phyloP scores from a whole-genome alignment of 1,140 invertebrate species.

The Sycophila sp. region DNA sequence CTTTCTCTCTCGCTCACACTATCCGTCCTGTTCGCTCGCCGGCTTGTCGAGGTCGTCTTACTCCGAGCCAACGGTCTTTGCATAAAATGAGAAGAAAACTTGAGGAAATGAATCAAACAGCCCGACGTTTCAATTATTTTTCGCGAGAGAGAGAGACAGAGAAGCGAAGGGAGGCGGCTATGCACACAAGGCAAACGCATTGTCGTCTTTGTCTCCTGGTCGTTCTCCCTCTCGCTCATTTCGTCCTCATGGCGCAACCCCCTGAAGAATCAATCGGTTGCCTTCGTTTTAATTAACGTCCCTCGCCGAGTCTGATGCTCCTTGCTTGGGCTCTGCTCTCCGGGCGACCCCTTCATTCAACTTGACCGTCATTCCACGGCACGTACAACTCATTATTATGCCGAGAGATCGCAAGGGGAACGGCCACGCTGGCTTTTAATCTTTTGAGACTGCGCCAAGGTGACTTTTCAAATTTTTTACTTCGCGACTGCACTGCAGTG shows the following conservation, averaged over 20 bases:
- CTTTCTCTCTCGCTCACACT: conserved; percentile 12
- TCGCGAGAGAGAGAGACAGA: conserved; percentile 27
- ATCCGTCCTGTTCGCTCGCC: background rate
- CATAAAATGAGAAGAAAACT: conserved; percentile 57
- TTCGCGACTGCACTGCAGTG: background rate
- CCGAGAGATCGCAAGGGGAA: background rate
- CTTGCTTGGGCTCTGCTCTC: background rate
- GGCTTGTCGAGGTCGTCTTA: background rate
- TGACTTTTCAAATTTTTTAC: background rate
- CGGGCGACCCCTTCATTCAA: conserved; percentile 13
- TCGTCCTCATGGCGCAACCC: too few species aligned
- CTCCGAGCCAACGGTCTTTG: conserved; percentile 42
- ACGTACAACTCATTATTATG: conserved; percentile 25
- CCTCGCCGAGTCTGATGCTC: background rate
- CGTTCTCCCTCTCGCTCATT: too few species aligned
- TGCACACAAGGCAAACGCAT: background rate
- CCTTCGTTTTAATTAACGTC: conserved; percentile 27
- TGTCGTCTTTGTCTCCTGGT: too few species aligned
- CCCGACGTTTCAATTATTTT: conserved; percentile 61
- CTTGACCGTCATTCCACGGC: conserved; percentile 24
- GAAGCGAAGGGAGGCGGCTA: background rate
- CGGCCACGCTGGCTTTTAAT: background rate
- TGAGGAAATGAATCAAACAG: conserved; percentile 59
- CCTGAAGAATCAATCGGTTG: conserved; percentile 20
- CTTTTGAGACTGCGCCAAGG: background rate